A percentile compares a stretch with the other conserved stretches of the same genome.
These are phyloP conservation scores for Harpegnathos saltator DNA, from an alignment of 1,140 invertebrate species.

Conservation along the genomic window DNA sequence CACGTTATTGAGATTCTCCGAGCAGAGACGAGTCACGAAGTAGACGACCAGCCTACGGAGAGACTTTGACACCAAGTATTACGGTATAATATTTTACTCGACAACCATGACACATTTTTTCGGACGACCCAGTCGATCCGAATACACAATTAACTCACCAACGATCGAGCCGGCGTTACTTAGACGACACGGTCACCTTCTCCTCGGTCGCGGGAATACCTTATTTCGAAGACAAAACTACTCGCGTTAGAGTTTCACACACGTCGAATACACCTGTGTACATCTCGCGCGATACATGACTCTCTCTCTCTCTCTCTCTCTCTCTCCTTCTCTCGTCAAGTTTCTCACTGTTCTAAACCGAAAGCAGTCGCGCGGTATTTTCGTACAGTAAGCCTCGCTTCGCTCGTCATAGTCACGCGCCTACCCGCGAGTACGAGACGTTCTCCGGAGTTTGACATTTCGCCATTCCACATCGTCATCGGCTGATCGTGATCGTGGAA, in stretches of 20 bases:
- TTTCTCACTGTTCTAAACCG: neutral
- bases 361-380: neutral
- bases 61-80: slow-evolving; percentile 48
- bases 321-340: too few species aligned
- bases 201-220: too few species aligned
- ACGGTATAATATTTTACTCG: slow-evolving; percentile 26
- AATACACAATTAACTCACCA: neutral
- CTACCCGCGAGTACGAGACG: neutral
- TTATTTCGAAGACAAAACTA: slow-evolving; percentile 33
- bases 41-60: slow-evolving; percentile 57
- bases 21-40: slow-evolving; percentile 53
- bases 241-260: slow-evolving; percentile 30
- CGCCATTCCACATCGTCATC: neutral
- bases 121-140: neutral
- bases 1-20: slow-evolving; percentile 27
- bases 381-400: neutral
- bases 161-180: slow-evolving; percentile 1
- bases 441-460: neutral
- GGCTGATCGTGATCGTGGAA: neutral
- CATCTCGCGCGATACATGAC: too few species aligned
- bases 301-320: too few species aligned
- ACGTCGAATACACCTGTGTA: slow-evolving; percentile 22
- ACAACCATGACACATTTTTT: slow-evolving; percentile 15
- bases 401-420: neutral
- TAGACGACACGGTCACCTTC: neutral